Percentiles rank a stretch among this genome's conserved stretches.
phyloP scores from a whole-genome alignment of 2,888 invertebrate species.

The Chymomyza procnemis region DNA sequence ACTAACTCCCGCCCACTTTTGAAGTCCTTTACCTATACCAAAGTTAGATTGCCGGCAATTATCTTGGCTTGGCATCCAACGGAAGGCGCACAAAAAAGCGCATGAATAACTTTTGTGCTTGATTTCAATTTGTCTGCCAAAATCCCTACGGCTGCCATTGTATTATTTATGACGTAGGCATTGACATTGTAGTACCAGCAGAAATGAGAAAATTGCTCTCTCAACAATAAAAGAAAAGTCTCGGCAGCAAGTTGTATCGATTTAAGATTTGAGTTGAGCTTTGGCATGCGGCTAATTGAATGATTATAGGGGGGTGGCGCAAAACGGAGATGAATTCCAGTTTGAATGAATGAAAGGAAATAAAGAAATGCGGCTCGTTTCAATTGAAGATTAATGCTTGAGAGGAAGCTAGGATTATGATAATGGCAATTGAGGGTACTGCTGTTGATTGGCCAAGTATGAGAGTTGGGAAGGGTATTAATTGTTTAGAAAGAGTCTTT shows the following conservation, averaged over 20 bases:
- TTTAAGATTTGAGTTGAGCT: constrained; percentile 4
- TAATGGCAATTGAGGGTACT: not conserved
- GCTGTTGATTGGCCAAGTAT: not conserved
- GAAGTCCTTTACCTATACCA: constrained; percentile 38
- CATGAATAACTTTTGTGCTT: not conserved
- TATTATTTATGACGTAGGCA: constrained; percentile 52
- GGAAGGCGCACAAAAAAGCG: constrained; percentile 8
- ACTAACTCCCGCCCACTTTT: not conserved
- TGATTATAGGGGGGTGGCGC: constrained; percentile 21
- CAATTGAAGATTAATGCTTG: constrained; percentile 26
- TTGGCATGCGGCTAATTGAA: constrained; percentile 34
- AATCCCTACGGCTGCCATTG: constrained; percentile 21
- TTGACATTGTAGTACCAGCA: constrained; percentile 55
- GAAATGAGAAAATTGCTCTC: constrained; percentile 33
- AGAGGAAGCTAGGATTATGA: not conserved
- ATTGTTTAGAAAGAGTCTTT: not conserved
- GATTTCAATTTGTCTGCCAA: constrained; percentile 45
- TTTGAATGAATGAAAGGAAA: not conserved
- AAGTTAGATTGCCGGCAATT: constrained; percentile 69
- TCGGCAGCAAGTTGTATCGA: constrained; percentile 24
- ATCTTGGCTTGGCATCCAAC: constrained; percentile 58
- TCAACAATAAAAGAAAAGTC: constrained; percentile 33
- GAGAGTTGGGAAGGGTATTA: not conserved
- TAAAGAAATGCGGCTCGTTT: not conserved
- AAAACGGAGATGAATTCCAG: not conserved